phyloP scores from a whole-genome alignment of 30 jellyfish, hydroid and myxozoan genomes.

The Hydractinia symbiolongicarpus region DNA sequence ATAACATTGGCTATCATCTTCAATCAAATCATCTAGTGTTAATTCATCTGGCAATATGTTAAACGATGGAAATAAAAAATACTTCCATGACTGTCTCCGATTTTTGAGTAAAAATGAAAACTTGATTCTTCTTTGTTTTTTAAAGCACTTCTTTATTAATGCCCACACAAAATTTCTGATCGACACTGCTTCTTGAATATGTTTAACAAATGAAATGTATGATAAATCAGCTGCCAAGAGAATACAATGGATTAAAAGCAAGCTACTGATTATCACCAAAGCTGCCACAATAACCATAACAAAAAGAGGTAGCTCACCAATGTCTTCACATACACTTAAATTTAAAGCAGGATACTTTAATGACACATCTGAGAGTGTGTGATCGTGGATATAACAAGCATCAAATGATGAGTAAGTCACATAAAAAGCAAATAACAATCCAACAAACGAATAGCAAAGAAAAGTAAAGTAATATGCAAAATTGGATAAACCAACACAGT shows the following conservation, averaged over 20 bases:
- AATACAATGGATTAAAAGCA: conserved; percentile 25
- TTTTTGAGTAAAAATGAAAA: conserved; percentile 38
- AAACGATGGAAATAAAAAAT: conserved; percentile 55
- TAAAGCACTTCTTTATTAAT: conserved; percentile 10
- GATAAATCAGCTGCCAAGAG: conserved; percentile 51
- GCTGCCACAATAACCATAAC: conserved; percentile 24
- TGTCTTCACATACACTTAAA: conserved; percentile 20
- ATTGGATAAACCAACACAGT: conserved; percentile 74
- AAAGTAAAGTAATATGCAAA: conserved; percentile 52
- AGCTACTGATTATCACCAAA: conserved; percentile 1
- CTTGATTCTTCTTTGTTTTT: conserved; percentile 45
- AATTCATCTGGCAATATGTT: conserved; percentile 57
- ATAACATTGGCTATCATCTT: conserved; percentile 36
- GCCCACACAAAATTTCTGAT: conserved; percentile 5
- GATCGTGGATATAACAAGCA: conserved; percentile 35
- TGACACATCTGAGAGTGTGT: conserved; percentile 21
- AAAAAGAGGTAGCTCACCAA: conserved; percentile 46
- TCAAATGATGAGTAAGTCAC: conserved; percentile 38
- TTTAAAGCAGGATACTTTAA: conserved; percentile 21
- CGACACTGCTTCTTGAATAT: conserved; percentile 26
- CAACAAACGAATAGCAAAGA: conserved; percentile 44
- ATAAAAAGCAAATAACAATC: conserved; percentile 21
- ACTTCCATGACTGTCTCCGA: conserved; percentile 46
- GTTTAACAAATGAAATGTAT: conserved; percentile 26
- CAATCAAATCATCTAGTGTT: conserved; percentile 52